A percentile compares a stretch with the other conserved stretches of the same genome.
Evolutionary conservation across 2,113 vertebrate species (phyloP).

Genomic region (Clinocottus analis): DNA sequence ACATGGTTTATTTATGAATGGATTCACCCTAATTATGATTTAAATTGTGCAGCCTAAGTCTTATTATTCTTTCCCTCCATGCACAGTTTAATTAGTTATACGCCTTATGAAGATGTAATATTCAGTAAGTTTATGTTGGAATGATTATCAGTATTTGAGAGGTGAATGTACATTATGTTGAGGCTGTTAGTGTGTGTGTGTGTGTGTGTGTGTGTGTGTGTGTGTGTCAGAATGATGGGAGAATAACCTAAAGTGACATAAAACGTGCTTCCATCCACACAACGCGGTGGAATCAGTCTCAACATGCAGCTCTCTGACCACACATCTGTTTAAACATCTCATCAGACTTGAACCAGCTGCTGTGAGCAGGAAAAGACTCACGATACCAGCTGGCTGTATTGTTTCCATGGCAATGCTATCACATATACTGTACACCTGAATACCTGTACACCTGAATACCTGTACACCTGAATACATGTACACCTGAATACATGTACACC

Average conservation of each 20-base stretch:
- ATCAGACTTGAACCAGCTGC: slow-evolving; percentile 28
- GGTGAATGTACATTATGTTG: neutral
- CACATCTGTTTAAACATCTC: neutral
- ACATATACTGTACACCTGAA: neutral
- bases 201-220: no score
- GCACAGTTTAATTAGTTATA: neutral
- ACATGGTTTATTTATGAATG: neutral
- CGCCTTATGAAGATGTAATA: neutral
- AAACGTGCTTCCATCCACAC: neutral
- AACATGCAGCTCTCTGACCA: neutral
- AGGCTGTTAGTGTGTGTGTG: neutral
- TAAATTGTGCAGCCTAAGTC: neutral
- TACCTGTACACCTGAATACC: no score
- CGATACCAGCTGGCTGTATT: slow-evolving; percentile 42
- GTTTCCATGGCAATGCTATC: slow-evolving; percentile 71
- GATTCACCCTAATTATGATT: neutral
- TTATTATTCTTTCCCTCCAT: neutral
- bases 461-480: no score
- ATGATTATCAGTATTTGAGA: neutral
- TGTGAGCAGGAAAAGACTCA: slow-evolving; percentile 46
- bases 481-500: no score
- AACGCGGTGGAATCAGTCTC: no score
- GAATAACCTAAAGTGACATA: neutral
- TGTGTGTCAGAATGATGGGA: neutral
- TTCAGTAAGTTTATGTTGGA: neutral